Evolutionary conservation across 2,888 invertebrate species (phyloP).

Genomic region (Deilephila porcellus): DNA sequence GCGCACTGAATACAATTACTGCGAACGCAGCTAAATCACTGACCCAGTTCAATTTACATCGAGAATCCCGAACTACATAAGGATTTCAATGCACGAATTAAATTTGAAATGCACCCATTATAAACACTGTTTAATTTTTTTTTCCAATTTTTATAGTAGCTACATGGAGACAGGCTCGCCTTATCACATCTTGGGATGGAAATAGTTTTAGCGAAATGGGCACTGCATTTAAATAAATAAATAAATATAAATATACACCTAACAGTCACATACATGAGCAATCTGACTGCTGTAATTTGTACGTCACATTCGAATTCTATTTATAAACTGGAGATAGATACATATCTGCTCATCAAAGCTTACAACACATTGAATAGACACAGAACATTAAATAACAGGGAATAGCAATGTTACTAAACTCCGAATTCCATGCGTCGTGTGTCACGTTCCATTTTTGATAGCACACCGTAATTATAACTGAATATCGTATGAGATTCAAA

Average conservation of each 20-base stretch:
- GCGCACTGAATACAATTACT: slow-evolving; percentile 8
- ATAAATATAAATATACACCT: too few species aligned
- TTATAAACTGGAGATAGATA: too few species aligned
- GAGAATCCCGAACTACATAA: not conserved
- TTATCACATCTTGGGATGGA: too few species aligned
- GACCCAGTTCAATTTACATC: slow-evolving; percentile 1
- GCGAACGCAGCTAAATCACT: not conserved
- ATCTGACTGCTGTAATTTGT: too few species aligned
- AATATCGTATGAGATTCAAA: not conserved
- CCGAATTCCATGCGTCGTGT: not conserved
- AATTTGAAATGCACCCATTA: not conserved
- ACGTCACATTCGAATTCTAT: too few species aligned
- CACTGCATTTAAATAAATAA: too few species aligned
- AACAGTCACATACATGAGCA: too few species aligned
- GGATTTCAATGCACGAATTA: slow-evolving; percentile 6
- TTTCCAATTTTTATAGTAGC: too few species aligned
- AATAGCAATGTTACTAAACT: not conserved
- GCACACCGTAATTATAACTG: not conserved
- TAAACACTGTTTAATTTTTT: not conserved
- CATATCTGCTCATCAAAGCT: not conserved
- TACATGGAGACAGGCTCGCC: too few species aligned
- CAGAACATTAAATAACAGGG: not conserved
- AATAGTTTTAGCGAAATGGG: too few species aligned
- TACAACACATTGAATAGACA: not conserved
- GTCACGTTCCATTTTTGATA: not conserved